Evolutionary conservation across 2,113 vertebrate genomes (phyloP).

Genomic region (Lepus americanus): DNA sequence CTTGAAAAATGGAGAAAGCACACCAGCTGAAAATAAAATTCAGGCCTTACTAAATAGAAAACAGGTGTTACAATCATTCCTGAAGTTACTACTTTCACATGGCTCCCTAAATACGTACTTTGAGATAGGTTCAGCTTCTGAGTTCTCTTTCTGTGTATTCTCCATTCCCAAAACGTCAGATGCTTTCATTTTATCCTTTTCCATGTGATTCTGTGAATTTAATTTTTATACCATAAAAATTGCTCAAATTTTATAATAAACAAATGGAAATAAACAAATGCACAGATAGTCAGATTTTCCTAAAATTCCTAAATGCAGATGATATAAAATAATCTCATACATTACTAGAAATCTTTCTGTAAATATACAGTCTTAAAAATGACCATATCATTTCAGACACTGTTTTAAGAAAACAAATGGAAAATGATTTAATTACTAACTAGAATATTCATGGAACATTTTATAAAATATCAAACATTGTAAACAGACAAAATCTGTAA

Average conservation of each 20-base stretch:
- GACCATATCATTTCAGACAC: neutral
- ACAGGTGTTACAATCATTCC: neutral
- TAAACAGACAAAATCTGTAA: neutral
- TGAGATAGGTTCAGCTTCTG: slow-evolving; percentile 56
- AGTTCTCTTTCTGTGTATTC: slow-evolving; percentile 61
- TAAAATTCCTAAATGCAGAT: slow-evolving; percentile 32
- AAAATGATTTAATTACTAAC: neutral
- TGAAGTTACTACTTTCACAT: slow-evolving; percentile 18
- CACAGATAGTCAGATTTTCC: slow-evolving; percentile 19
- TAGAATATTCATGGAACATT: neutral
- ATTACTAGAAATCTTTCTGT: neutral
- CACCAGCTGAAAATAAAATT: slow-evolving; percentile 15
- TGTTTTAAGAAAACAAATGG: slow-evolving; percentile 19
- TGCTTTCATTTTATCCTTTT: slow-evolving; percentile 60
- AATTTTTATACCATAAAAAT: slow-evolving; percentile 65
- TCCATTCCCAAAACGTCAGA: slow-evolving; percentile 59
- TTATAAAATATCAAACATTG: slow-evolving; percentile 13
- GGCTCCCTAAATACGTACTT: slow-evolving; percentile 81
- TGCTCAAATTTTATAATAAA: slow-evolving; percentile 19
- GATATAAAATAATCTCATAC: slow-evolving; percentile 18
- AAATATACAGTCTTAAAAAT: slow-evolving; percentile 46
- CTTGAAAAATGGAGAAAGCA: slow-evolving; percentile 55
- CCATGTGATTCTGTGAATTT: slow-evolving; percentile 79
- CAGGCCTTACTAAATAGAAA: slow-evolving; percentile 1
- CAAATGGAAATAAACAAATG: neutral